Evolutionary conservation across 2,797 vertebrate species (phyloP).

Genomic region (Cacajao melanocephalus): DNA sequence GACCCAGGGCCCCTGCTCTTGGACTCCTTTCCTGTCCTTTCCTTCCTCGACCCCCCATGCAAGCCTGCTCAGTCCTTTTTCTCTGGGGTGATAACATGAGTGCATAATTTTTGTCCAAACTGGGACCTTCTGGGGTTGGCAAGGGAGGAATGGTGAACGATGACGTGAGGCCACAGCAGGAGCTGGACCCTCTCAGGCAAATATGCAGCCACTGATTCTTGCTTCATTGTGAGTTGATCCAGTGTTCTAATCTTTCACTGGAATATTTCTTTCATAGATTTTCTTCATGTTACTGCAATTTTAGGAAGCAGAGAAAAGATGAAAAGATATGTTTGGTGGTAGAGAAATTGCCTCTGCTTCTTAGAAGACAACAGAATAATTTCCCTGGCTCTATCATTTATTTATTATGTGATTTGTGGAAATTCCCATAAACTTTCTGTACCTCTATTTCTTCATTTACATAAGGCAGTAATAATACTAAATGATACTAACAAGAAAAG

Average conservation of each 20-base stretch:
- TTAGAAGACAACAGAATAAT: neutral
- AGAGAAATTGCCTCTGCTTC: neutral
- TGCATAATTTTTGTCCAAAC: rapidly evolving
- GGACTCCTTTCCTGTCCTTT: neutral
- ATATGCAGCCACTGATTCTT: rapidly evolving
- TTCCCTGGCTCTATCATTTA: too few species aligned
- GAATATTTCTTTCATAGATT: neutral
- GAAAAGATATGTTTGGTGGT: neutral
- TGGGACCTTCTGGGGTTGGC: neutral
- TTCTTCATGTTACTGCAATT: neutral
- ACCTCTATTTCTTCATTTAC: neutral
- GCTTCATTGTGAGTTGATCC: neutral
- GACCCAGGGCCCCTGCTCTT: rapidly evolving
- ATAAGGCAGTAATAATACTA: rapidly evolving
- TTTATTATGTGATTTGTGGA: neutral
- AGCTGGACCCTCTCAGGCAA: neutral
- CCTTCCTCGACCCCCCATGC: neutral
- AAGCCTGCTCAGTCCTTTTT: neutral
- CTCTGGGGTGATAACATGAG: rapidly evolving
- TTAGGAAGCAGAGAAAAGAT: neutral
- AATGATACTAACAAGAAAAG: neutral
- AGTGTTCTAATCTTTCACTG: neutral
- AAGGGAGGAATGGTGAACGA: too few species aligned
- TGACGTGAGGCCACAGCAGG: rapidly evolving
- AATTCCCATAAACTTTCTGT: neutral